Conservation (phyloP, 2,888 invertebrate species). For the Gandaritis pyraliata region DNA sequence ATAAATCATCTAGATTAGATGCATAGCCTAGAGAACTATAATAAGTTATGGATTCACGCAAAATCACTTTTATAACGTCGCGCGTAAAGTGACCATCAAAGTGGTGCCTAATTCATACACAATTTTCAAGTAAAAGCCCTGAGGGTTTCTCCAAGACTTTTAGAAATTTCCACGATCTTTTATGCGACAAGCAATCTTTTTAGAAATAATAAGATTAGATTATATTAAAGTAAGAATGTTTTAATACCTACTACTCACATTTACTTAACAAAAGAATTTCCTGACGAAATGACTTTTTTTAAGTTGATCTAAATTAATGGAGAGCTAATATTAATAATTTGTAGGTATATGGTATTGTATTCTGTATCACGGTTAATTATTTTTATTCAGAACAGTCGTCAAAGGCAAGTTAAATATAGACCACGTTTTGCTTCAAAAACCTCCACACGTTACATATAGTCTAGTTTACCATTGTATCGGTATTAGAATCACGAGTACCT, state of each 20-base stretch:
- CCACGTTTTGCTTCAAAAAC: too few species aligned
- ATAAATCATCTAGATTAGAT: too few species aligned
- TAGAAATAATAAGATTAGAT: slow-evolving; percentile 7
- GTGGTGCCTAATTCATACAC: slow-evolving; percentile 1
- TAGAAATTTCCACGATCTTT: background rate
- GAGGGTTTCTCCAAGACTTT: slow-evolving; percentile 1
- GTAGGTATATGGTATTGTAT: too few species aligned
- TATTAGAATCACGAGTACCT: too few species aligned
- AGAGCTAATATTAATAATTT: too few species aligned
- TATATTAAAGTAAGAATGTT: slow-evolving; percentile 8
- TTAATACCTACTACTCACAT: slow-evolving; percentile 5
- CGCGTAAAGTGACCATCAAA: background rate
- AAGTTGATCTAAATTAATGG: background rate
- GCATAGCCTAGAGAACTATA: too few species aligned
- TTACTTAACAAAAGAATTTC: slow-evolving; percentile 1
- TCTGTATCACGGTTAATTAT: too few species aligned
- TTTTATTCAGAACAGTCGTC: too few species aligned
- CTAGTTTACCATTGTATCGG: too few species aligned
- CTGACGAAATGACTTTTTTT: background rate
- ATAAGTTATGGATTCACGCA: too few species aligned
- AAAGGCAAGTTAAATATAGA: too few species aligned
- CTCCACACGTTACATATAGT: too few species aligned
- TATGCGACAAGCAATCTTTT: slow-evolving; percentile 5
- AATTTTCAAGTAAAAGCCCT: slow-evolving; percentile 4
- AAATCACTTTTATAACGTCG: background rate